Evolutionary conservation across 2,888 invertebrate genomes (phyloP).

Genomic region (Aquatica leii): DNA sequence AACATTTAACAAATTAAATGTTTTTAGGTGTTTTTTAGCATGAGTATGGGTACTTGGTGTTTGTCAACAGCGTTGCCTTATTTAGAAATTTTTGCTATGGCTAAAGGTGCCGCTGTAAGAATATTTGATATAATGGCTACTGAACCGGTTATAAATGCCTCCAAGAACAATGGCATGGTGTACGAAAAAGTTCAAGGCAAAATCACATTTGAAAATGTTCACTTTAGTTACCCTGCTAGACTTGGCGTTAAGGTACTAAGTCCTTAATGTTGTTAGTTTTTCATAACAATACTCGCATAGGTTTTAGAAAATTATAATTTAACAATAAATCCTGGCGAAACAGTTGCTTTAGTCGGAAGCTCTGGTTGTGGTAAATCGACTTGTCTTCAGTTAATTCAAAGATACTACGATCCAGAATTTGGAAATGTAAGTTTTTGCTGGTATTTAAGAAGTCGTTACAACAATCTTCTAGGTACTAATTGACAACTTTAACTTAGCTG

Average conservation of each 20-base stretch:
- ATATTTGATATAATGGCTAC: constrained; percentile 81
- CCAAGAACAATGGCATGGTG: constrained; percentile 68
- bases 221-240: constrained; percentile 84
- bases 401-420: too few species aligned
- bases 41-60: too few species aligned
- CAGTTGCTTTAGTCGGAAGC: too few species aligned
- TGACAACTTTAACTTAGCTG: constrained; percentile 71
- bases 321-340: constrained; percentile 68
- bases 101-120: constrained; percentile 80
- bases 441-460: too few species aligned
- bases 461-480: too few species aligned
- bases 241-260: constrained; percentile 72
- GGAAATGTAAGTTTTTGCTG: too few species aligned
- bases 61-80: too few species aligned
- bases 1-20: too few species aligned
- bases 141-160: constrained; percentile 76
- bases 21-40: too few species aligned
- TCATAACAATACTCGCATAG: constrained; percentile 52
- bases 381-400: too few species aligned
- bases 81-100: too few species aligned
- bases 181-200: constrained; percentile 69
- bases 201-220: constrained; percentile 75
- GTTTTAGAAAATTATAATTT: constrained; percentile 72
- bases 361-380: too few species aligned
- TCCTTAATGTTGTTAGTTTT: background rate